Conservation (phyloP, 2,888 invertebrate species). For the Tachina grossa region DNA sequence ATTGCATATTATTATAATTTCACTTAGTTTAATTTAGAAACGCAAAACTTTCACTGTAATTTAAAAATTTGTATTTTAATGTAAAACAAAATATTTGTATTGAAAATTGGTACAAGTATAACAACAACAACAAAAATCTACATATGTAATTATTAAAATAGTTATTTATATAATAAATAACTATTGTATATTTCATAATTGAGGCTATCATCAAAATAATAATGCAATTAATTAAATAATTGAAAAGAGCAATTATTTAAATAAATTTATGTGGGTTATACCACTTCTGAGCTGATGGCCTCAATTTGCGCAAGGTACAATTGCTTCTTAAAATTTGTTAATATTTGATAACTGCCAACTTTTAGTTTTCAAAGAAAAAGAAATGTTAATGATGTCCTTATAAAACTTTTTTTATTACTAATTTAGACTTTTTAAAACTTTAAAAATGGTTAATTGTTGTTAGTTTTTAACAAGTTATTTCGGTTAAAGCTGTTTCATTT, state of each 20-base stretch:
- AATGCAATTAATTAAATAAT: too few species aligned
- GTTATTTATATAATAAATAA: conserved; percentile 10
- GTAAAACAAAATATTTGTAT: conserved; percentile 23
- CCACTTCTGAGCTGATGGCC: not conserved
- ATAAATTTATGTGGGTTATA: too few species aligned
- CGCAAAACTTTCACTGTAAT: not conserved
- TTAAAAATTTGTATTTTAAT: conserved; percentile 11
- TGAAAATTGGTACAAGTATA: conserved; percentile 12
- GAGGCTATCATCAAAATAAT: too few species aligned
- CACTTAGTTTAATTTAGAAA: conserved; percentile 25
- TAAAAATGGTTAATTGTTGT: not conserved
- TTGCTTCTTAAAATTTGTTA: conserved; percentile 16
- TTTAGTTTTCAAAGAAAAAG: not conserved
- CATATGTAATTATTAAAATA: conserved; percentile 1
- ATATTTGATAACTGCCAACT: not conserved
- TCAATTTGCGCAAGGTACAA: not conserved
- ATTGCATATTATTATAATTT: conserved; percentile 17
- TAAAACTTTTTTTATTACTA: conserved; percentile 4
- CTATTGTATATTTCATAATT: not conserved
- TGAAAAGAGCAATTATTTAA: too few species aligned
- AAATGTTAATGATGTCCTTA: not conserved
- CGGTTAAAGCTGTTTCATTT: not conserved
- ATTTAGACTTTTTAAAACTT: not conserved
- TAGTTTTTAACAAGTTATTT: not conserved
- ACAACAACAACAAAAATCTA: conserved; percentile 31